A percentile compares a stretch with the other conserved stretches of the same genome.
These are phyloP conservation scores for Cyprinus carpio DNA, from an alignment of 2,113 vertebrate species.

Conservation along the genomic window DNA sequence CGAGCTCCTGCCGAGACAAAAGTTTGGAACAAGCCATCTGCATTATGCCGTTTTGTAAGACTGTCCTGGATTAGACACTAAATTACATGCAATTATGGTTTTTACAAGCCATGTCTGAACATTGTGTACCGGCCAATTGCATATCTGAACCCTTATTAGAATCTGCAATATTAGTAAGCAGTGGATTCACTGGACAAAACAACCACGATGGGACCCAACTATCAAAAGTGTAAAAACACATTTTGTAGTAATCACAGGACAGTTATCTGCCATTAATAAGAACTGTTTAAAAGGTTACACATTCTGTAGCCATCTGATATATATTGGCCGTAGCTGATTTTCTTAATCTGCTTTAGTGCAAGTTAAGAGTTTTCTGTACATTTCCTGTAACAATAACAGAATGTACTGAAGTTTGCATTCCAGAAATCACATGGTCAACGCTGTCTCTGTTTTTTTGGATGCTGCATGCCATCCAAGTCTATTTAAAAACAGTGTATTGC, in stretches of 20 bases:
- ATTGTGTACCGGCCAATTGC: conserved; percentile 14
- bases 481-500: conserved; percentile 29
- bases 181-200: neutral
- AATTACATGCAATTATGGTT: conserved; percentile 33
- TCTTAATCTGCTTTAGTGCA: neutral
- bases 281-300: neutral
- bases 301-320: neutral
- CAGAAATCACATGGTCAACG: conserved; percentile 54
- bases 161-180: neutral
- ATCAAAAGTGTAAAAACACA: neutral
- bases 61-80: conserved; percentile 8
- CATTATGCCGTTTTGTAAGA: conserved; percentile 30
- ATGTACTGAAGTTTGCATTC: conserved; percentile 38
- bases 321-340: neutral
- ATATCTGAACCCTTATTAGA: conserved; percentile 1
- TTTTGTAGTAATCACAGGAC: neutral
- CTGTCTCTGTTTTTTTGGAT: conserved; percentile 49
- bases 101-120: conserved; percentile 37
- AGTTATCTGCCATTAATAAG: neutral
- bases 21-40: conserved; percentile 29
- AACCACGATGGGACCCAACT: neutral
- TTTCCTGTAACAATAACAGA: conserved; percentile 52
- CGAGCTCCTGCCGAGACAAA: conserved; percentile 33
- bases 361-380: conserved; percentile 43
- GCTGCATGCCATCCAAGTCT: conserved; percentile 22